Conservation (phyloP, 2,113 vertebrate species). For the Myxocyprinus asiaticus region DNA sequence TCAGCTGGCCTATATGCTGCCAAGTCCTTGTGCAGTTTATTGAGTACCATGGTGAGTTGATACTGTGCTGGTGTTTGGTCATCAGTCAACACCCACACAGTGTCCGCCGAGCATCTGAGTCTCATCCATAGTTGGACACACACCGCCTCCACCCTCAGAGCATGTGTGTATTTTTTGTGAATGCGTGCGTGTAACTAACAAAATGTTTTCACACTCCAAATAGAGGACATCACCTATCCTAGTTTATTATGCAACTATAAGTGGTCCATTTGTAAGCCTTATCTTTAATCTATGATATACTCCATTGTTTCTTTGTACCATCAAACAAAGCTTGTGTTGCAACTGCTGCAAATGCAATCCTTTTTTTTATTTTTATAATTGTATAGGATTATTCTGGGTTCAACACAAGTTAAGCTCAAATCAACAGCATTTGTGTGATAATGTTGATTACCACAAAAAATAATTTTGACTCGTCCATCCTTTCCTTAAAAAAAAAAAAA, state of each 20-base stretch:
- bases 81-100: constrained; percentile 59
- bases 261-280: no score
- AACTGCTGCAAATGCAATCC: constrained; percentile 32
- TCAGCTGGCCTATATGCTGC: constrained; percentile 51
- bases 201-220: neutral
- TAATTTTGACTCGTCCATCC: no score
- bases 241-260: no score
- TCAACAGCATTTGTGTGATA: no score
- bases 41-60: constrained; percentile 56
- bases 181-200: neutral
- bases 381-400: no score
- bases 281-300: neutral
- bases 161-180: constrained; percentile 34
- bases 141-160: constrained; percentile 53
- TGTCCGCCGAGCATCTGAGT: constrained; percentile 47
- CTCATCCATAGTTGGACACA: constrained; percentile 42
- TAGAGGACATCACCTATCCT: no score
- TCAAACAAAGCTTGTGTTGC: constrained; percentile 20
- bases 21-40: constrained; percentile 51
- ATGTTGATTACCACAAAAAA: no score
- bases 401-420: no score
- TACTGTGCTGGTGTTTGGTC: constrained; percentile 48
- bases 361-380: constrained; percentile 28
- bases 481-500: no score
- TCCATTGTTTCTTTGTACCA: constrained; percentile 1